These are phyloP conservation scores for Talpa occidentalis DNA, from an alignment of 2,113 vertebrate species.

Conservation along the genomic window DNA sequence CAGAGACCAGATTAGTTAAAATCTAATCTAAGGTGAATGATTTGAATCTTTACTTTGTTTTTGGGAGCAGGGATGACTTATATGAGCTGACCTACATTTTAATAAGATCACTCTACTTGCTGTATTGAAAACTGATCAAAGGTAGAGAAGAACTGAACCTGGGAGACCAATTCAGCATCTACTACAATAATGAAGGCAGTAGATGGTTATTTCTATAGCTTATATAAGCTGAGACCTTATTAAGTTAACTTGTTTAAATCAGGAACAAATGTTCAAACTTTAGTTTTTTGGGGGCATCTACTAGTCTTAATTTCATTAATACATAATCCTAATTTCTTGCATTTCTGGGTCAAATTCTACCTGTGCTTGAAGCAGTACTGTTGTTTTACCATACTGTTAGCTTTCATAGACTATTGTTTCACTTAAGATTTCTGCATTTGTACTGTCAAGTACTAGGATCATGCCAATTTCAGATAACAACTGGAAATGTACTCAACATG, in stretches of 20 bases:
- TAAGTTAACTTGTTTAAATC: background rate
- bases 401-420: background rate
- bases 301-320: background rate
- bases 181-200: background rate
- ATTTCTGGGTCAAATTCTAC: background rate
- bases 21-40: too few relatives aligned
- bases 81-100: background rate
- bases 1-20: background rate
- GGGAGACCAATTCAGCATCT: background rate
- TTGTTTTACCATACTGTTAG: background rate
- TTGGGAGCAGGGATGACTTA: background rate
- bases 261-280: background rate
- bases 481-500: background rate
- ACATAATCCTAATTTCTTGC: background rate
- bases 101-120: background rate
- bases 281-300: background rate
- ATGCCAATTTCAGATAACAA: background rate
- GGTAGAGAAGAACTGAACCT: background rate
- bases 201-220: background rate
- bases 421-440: constrained; percentile 20
- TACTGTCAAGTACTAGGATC: background rate
- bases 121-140: background rate
- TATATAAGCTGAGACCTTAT: background rate
- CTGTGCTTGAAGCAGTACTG: background rate
- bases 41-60: too few relatives aligned